Base-by-base conservation (phyloP, 2,797 vertebrate genomes). In the Silurus aristotelis region DNA sequence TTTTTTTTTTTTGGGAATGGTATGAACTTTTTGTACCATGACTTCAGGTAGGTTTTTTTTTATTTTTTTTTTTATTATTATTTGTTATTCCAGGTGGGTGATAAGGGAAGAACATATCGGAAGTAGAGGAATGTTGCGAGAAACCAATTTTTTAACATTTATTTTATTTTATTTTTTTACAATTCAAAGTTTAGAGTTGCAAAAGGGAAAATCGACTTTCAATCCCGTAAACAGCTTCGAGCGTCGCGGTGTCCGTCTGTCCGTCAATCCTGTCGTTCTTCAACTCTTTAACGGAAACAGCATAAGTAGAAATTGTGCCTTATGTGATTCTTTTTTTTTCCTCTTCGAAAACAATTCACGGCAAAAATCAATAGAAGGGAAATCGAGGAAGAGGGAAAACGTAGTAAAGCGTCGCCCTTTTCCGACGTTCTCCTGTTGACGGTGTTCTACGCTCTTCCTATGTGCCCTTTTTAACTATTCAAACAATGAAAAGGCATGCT, bases 221-320 rank as follows among this genome's bases (percentile, higher is more conserved):
- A 85, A 90, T 88, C 90, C 87, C 92, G 91, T 92, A 89, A 88
- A 91, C 92, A 93, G 92, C 90, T 91, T 43, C 4, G 20, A 20
- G 10, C 19, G 8, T 58, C 73, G 31, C 73, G 56, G 52, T 75
- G 55, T 14, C 38, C 38, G 4, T 27, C 72, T 1, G 25, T 58
- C 60, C 8, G 68, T 73, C 15, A 87, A 27, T 86, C 78, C 91
- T 38, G 78, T 61, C 46, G 43, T 70, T 66, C 20, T 72, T 43
- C 68, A n/a, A 72, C 48, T 63, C 88, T 91, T 61, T 43, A 61
- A 66, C 31, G 70, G 82, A 94, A 94, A 95, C 90, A 92, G 93
- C 94, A 94, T 93, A 94, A 95, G 94, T 96, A 95, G 97, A 97
- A 96, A 96, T 97, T 94, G 98, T 99, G 98, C 98, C 98, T 99